Evolutionary conservation across 1,140 invertebrate genomes (phyloP).

Genomic region (Drosophila jambulina): DNA sequence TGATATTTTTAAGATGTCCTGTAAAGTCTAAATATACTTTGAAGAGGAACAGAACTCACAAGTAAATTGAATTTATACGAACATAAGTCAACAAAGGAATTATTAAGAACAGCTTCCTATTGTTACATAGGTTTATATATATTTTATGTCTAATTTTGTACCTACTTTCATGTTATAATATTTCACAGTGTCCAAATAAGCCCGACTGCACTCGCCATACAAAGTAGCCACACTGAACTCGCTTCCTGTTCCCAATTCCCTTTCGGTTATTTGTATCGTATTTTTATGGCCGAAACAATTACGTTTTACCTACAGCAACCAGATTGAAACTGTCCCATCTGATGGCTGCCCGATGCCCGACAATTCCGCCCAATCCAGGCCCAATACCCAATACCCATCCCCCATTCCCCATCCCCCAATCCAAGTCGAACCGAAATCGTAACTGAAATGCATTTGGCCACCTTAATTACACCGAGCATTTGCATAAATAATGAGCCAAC

Average conservation of each 20-base stretch:
- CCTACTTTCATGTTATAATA: not conserved
- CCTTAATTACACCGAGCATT: conserved; percentile 53
- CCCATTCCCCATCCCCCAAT: not conserved
- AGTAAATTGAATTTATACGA: not conserved
- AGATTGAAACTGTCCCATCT: conserved; percentile 50
- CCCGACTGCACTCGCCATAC: conserved; percentile 38
- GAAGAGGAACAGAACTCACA: not conserved
- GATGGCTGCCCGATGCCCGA: conserved; percentile 13
- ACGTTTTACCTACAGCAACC: conserved; percentile 58
- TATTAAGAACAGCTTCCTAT: not conserved
- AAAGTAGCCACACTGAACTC: conserved; percentile 57
- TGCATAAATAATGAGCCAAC: conserved; percentile 52
- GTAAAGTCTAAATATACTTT: not conserved
- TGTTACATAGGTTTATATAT: not conserved
- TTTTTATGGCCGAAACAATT: conserved; percentile 69
- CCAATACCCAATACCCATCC: not conserved
- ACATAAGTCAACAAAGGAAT: not conserved
- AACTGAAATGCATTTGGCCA: conserved; percentile 51
- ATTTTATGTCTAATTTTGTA: not conserved
- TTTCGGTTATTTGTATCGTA: conserved; percentile 51
- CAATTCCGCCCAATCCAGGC: not conserved
- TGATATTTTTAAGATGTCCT: not conserved
- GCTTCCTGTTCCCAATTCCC: conserved; percentile 23
- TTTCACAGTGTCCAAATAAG: conserved; percentile 11
- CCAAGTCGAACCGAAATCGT: conserved; percentile 9